phyloP scores from a whole-genome alignment of 2,113 vertebrate species.

The Rutilus rutilus region DNA sequence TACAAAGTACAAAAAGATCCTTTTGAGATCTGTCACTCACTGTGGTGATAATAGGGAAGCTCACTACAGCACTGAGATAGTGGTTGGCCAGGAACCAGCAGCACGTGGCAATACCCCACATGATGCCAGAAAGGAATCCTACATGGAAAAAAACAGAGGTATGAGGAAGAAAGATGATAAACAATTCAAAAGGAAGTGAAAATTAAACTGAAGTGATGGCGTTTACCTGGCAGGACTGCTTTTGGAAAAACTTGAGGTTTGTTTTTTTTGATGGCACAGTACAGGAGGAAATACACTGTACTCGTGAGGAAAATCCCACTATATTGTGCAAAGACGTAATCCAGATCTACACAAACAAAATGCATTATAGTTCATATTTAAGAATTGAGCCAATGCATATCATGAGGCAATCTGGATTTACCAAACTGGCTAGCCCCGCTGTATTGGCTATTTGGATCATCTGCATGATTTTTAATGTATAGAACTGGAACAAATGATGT shows the following conservation, averaged over 20 bases:
- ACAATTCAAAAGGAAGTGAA: not conserved
- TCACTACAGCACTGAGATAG: constrained; percentile 84
- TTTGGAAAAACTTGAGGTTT: constrained; percentile 79
- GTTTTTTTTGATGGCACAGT: constrained; percentile 82
- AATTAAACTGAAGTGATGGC: not conserved
- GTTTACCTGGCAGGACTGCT: constrained; percentile 66
- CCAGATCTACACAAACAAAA: constrained; percentile 76
- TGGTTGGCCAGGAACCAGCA: constrained; percentile 87
- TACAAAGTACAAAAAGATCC: not conserved
- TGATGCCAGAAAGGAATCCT: constrained; percentile 83
- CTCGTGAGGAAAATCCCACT: constrained; percentile 88
- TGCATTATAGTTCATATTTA: not conserved
- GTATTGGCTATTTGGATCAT: constrained; percentile 73
- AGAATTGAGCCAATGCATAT: not conserved
- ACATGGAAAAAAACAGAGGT: constrained; percentile 38
- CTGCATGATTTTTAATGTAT: constrained; percentile 84
- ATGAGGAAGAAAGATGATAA: not conserved
- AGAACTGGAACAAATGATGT: constrained; percentile 84
- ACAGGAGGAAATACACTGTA: constrained; percentile 82
- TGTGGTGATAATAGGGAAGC: constrained; percentile 87
- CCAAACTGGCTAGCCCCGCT: constrained; percentile 83
- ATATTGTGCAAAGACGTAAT: constrained; percentile 87
- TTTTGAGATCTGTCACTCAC: constrained; percentile 70
- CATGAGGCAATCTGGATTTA: constrained; percentile 59
- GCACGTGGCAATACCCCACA: constrained; percentile 85